These are phyloP conservation scores for Lytechinus pictus DNA, from an alignment of 35 echinoderm and acorn worm genomes.

Conservation along the genomic window DNA sequence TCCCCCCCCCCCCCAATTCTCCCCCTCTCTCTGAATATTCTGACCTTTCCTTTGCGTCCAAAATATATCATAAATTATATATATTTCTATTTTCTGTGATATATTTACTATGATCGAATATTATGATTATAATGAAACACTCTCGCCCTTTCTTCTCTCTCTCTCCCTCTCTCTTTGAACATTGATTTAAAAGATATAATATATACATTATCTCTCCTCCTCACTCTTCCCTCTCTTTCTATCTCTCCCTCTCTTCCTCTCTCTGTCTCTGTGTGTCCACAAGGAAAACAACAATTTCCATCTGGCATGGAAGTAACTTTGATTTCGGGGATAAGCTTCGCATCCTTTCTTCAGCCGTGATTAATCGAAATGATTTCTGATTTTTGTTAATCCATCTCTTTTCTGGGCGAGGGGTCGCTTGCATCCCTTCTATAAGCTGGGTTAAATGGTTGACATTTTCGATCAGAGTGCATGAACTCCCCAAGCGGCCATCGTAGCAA, in stretches of 20 bases:
- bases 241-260: not conserved
- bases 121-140: too few relatives aligned
- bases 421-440: not conserved
- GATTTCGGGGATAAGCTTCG: not conserved
- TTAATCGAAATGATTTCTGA: constrained; percentile 31
- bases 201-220: too few relatives aligned
- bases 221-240: too few relatives aligned
- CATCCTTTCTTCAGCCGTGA: constrained; percentile 12
- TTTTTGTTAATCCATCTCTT: not conserved
- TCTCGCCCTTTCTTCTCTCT: too few relatives aligned
- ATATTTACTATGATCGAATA: too few relatives aligned
- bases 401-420: not conserved
- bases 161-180: too few relatives aligned
- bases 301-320: not conserved
- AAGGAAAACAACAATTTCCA: constrained; percentile 18
- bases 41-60: too few relatives aligned
- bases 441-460: constrained; percentile 5
- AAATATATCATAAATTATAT: too few relatives aligned
- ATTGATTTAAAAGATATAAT: too few relatives aligned
- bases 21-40: too few relatives aligned
- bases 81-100: too few relatives aligned
- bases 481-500: not conserved
- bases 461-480: constrained; percentile 16
- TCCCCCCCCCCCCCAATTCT: too few relatives aligned
- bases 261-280: not conserved